These are phyloP conservation scores for Thysanoteuthis rhombus DNA, from an alignment of 2,888 invertebrate species.

Conservation along the genomic window DNA sequence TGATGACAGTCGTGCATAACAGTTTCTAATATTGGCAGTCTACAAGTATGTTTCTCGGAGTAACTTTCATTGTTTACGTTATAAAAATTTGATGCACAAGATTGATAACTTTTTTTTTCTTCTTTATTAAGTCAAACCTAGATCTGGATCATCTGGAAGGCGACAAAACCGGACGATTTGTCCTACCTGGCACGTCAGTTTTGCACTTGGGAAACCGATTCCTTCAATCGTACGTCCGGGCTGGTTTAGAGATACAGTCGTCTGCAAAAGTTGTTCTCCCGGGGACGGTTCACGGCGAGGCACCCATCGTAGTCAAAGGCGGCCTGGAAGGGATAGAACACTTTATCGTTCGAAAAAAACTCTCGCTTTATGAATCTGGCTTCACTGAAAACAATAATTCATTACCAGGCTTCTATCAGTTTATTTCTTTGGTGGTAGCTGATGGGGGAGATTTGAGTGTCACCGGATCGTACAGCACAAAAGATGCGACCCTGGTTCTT, in stretches of 20 bases:
- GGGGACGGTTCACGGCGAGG: conserved; percentile 41
- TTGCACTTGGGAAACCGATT: conserved; percentile 39
- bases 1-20: too few relatives aligned
- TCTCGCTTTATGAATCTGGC: conserved; percentile 41
- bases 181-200: conserved; percentile 36
- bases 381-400: conserved; percentile 31
- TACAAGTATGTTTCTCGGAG: too few relatives aligned
- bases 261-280: conserved; percentile 41
- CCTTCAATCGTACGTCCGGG: conserved; percentile 42
- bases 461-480: neutral
- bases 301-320: conserved; percentile 40
- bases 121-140: conserved; percentile 32
- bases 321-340: conserved; percentile 46
- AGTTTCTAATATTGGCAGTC: too few relatives aligned
- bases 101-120: neutral
- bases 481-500: neutral
- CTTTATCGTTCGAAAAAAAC: conserved; percentile 42
- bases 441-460: neutral
- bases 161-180: conserved; percentile 46
- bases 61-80: too few relatives aligned
- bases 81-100: too few relatives aligned
- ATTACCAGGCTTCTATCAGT: neutral
- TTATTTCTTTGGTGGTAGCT: neutral
- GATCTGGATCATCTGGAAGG: conserved; percentile 42
- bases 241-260: conserved; percentile 37